Evolutionary conservation across 2,797 vertebrate species (phyloP).

Genomic region (Enteromius paludinosus): DNA sequence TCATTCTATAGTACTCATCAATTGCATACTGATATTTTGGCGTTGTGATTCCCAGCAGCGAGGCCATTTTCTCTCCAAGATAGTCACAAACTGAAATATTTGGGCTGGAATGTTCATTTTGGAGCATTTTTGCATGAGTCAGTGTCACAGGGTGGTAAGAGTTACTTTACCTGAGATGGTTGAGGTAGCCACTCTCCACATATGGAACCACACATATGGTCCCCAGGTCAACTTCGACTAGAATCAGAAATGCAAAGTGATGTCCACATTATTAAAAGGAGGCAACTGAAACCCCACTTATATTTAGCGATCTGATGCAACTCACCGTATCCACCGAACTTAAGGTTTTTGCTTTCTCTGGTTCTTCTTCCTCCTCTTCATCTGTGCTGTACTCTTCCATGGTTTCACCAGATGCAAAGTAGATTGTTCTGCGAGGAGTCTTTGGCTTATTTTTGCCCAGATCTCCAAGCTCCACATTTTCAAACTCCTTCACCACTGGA

Average conservation of each 20-base stretch:
- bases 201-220: slow-evolving; percentile 96
- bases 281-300: not conserved
- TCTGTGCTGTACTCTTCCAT: slow-evolving; percentile 99
- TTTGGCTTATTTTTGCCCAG: slow-evolving; percentile 77
- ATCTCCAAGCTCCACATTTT: slow-evolving; percentile 90
- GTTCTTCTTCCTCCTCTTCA: slow-evolving; percentile 87
- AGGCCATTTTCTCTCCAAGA: slow-evolving; percentile 94
- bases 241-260: slow-evolving; percentile 63
- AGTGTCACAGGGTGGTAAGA: not conserved
- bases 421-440: slow-evolving; percentile 90
- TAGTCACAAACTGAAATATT: slow-evolving; percentile 90
- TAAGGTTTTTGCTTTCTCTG: slow-evolving; percentile 81
- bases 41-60: slow-evolving; percentile 92
- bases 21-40: slow-evolving; percentile 99
- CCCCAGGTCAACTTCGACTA: slow-evolving; percentile 94
- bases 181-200: slow-evolving; percentile 93
- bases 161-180: slow-evolving; percentile 89
- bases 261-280: not conserved
- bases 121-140: not conserved
- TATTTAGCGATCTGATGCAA: slow-evolving; percentile 10
- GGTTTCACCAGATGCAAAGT: slow-evolving; percentile 96
- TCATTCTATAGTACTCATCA: slow-evolving; percentile 97
- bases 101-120: not conserved
- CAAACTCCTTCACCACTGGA: slow-evolving; percentile 80
- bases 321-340: slow-evolving; percentile 87